A percentile compares a stretch with the other conserved stretches of the same genome.
Evolutionary conservation across 2,797 vertebrate species (phyloP).

Genomic region (Myotis findleyi): DNA sequence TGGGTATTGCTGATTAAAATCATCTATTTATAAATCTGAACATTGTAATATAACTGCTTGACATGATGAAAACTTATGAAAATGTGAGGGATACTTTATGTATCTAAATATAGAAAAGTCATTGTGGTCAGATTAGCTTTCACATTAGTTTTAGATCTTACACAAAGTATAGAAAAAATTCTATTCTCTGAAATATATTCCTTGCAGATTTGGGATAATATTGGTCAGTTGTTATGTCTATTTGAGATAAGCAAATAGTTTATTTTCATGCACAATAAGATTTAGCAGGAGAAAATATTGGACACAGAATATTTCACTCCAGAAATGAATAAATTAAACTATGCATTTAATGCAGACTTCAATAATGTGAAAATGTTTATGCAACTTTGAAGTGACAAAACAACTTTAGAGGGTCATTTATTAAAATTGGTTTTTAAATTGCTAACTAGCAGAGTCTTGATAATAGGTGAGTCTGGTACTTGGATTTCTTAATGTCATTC

Average conservation of each 20-base stretch:
- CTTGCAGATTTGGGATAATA: background rate
- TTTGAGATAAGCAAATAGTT: background rate
- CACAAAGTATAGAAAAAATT: background rate
- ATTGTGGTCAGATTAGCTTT: background rate
- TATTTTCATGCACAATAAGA: background rate
- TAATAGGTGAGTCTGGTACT: background rate
- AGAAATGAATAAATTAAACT: background rate
- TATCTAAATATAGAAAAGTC: background rate
- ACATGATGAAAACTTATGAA: background rate
- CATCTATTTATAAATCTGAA: constrained; percentile 16
- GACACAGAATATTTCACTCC: background rate
- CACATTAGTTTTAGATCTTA: background rate
- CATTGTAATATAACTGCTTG: background rate
- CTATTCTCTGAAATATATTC: background rate
- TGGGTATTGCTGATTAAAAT: constrained; percentile 41
- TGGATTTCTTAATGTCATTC: background rate
- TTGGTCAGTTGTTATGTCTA: background rate
- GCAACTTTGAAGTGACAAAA: background rate
- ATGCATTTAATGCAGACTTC: background rate
- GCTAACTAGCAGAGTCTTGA: background rate
- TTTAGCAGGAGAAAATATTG: background rate
- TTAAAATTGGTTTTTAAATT: constrained; percentile 24
- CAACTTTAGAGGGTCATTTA: background rate
- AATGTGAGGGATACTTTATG: background rate
- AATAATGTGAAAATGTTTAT: background rate